These are phyloP conservation scores for Brachyptera putata DNA, from an alignment of 2,888 invertebrate genomes.

Conservation along the genomic window DNA sequence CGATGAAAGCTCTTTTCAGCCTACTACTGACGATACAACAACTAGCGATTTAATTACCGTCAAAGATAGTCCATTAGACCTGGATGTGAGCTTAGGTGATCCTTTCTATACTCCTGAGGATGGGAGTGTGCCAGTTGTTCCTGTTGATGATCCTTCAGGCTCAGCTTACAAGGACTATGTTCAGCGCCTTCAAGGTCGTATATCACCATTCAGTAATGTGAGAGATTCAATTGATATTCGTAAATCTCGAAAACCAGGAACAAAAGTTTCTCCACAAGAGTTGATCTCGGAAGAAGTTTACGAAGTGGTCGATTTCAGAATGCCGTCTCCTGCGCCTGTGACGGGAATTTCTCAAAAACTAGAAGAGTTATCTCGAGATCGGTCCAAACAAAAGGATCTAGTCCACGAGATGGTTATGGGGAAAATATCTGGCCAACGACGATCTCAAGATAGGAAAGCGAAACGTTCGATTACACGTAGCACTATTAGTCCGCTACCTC, in stretches of 20 bases:
- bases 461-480: constrained; percentile 44
- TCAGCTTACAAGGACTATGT: constrained; percentile 58
- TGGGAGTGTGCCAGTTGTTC: constrained; percentile 41
- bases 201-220: constrained; percentile 65
- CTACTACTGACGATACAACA: constrained; percentile 58
- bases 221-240: constrained; percentile 63
- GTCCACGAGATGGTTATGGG: constrained; percentile 81
- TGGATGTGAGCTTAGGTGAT: constrained; percentile 22
- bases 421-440: constrained; percentile 51
- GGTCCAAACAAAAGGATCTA: constrained; percentile 77
- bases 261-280: constrained; percentile 35
- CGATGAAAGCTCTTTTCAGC: constrained; percentile 55
- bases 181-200: constrained; percentile 60
- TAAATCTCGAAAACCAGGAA: constrained; percentile 51
- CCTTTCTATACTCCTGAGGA: constrained; percentile 35
- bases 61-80: constrained; percentile 47
- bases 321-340: constrained; percentile 43
- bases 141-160: constrained; percentile 33
- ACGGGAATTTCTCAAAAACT: constrained; percentile 59
- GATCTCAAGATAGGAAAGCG: constrained; percentile 51
- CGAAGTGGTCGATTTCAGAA: constrained; percentile 39
- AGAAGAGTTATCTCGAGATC: constrained; percentile 72
- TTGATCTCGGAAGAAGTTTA: constrained; percentile 38
- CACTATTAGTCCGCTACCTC: not conserved
- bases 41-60: constrained; percentile 37